Conservation (phyloP, 92 coral and sea anemone species). For the Palythoa caribaeorum region DNA sequence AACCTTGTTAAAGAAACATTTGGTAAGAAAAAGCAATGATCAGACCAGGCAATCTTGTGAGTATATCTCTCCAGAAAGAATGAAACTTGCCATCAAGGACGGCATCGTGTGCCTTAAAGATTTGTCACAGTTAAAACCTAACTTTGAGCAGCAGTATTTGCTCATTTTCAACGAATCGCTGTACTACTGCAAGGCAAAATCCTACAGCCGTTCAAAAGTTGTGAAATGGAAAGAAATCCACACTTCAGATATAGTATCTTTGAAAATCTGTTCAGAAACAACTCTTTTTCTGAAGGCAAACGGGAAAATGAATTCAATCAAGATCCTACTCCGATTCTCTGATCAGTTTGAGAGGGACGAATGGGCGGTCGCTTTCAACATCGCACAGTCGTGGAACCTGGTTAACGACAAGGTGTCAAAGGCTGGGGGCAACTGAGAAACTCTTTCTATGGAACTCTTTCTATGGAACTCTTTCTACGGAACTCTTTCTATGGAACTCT, state of each 20-base stretch:
- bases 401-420: neutral
- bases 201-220: neutral
- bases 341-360: constrained; percentile 27
- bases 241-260: constrained; percentile 18
- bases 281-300: constrained; percentile 21
- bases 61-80: constrained; percentile 5
- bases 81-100: constrained; percentile 13
- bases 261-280: constrained; percentile 26
- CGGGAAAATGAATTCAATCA: neutral
- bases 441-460: no score
- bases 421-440: neutral
- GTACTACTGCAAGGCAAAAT: constrained; percentile 25
- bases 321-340: constrained; percentile 17
- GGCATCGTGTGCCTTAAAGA: constrained; percentile 14
- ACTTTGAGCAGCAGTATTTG: constrained; percentile 12
- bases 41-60: neutral
- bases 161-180: constrained; percentile 26
- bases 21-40: constrained; percentile 1
- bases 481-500: no score
- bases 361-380: constrained; percentile 22
- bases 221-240: constrained; percentile 36
- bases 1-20: constrained; percentile 14
- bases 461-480: neutral
- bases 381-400: constrained; percentile 24
- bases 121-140: constrained; percentile 10